Conservation (phyloP, 53 echinoderm and acorn worm genomes). For the Zoroaster sp. region DNA sequence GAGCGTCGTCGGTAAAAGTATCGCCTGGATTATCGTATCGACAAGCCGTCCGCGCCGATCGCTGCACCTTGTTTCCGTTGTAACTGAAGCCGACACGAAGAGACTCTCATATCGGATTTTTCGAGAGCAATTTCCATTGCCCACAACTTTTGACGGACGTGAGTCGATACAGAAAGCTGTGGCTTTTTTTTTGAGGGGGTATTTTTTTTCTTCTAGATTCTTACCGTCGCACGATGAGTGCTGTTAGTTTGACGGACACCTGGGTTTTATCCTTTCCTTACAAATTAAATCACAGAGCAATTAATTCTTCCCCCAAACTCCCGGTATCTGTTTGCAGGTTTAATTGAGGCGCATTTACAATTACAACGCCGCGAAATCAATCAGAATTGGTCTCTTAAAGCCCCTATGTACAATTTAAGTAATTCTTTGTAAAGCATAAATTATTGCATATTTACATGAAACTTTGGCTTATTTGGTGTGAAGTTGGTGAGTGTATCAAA, state of each 20-base stretch:
- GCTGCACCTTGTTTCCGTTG: constrained; percentile 38
- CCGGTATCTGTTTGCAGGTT: neutral
- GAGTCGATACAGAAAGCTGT: constrained; percentile 48
- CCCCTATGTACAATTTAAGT: neutral
- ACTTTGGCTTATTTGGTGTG: too few species aligned
- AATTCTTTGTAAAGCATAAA: too few species aligned
- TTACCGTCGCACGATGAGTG: neutral
- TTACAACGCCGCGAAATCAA: constrained; percentile 36
- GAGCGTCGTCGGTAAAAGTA: neutral
- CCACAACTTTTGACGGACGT: constrained; percentile 52
- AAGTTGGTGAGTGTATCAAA: too few species aligned
- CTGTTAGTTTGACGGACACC: neutral
- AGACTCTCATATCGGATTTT: constrained; percentile 45
- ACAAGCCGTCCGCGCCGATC: constrained; percentile 18
- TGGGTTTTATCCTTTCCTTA: constrained; percentile 19
- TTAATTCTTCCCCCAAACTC: neutral
- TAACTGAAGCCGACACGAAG: constrained; percentile 14
- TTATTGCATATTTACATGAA: too few species aligned
- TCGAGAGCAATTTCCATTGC: constrained; percentile 44
- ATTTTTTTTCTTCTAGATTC: neutral
- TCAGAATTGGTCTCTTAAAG: neutral
- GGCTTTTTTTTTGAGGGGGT: neutral
- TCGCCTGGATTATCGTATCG: constrained; percentile 26
- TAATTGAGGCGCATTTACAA: neutral
- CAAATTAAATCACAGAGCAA: neutral